These are phyloP conservation scores for Sebastes oblongus DNA, from an alignment of 2,797 vertebrate species.

Conservation along the genomic window DNA sequence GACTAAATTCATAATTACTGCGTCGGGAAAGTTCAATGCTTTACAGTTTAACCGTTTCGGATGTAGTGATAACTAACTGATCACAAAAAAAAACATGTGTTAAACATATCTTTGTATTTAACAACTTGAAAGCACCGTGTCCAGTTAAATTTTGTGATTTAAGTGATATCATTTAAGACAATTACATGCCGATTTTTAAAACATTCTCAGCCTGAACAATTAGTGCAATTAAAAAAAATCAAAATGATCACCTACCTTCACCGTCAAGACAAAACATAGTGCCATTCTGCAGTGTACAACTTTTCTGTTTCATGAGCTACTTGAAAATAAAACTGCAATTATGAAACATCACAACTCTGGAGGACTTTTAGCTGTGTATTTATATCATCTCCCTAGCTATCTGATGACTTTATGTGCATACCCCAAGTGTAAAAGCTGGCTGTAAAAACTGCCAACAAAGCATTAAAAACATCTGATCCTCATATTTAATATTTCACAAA, in stretches of 20 bases:
- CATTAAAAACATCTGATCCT: not conserved
- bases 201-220: not conserved
- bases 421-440: not conserved
- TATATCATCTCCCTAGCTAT: slow-evolving; percentile 10
- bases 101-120: not conserved
- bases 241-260: slow-evolving; percentile 70
- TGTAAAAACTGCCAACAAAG: not conserved
- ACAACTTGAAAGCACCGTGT: not conserved
- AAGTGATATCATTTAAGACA: not conserved
- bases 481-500: not conserved
- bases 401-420: not conserved
- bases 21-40: not conserved
- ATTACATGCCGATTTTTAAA: not conserved
- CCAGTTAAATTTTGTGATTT: not conserved
- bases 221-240: slow-evolving; percentile 15
- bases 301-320: not conserved
- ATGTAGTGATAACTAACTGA: not conserved
- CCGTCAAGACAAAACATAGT: slow-evolving; percentile 16
- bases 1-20: not conserved
- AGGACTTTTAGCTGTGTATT: not conserved
- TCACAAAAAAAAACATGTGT: not conserved
- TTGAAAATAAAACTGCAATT: not conserved
- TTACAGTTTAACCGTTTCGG: not conserved
- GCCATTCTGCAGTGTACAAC: slow-evolving; percentile 1
- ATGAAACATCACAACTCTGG: not conserved